A percentile compares a stretch with the other conserved stretches of the same genome.
These are phyloP conservation scores for Ceramica pisi DNA, from an alignment of 2,888 invertebrate species.

Conservation along the genomic window DNA sequence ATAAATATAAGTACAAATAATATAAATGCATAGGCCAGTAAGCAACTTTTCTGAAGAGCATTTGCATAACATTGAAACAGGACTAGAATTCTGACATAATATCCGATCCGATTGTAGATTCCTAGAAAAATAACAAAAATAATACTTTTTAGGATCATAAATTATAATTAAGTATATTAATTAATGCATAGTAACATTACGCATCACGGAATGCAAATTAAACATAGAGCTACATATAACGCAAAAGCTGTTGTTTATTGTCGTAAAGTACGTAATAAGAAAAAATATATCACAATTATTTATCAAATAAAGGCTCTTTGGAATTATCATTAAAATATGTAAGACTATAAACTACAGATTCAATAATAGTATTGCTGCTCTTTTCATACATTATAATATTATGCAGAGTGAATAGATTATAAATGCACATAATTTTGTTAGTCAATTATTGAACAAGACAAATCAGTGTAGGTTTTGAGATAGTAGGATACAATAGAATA, in stretches of 20 bases:
- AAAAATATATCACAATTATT: constrained; percentile 79
- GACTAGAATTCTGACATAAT: constrained; percentile 59
- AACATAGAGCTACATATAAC: constrained; percentile 34
- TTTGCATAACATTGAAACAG: constrained; percentile 38
- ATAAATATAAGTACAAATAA: constrained; percentile 45
- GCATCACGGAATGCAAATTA: constrained; percentile 46
- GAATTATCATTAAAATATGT: constrained; percentile 65
- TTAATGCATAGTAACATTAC: constrained; percentile 33
- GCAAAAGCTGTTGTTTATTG: constrained; percentile 61
- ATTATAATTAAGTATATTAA: constrained; percentile 21
- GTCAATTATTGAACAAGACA: constrained; percentile 17
- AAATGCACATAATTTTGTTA: constrained; percentile 22
- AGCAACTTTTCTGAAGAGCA: constrained; percentile 47
- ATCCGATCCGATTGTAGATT: constrained; percentile 28
- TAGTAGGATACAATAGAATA: constrained; percentile 9
- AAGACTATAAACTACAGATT: constrained; percentile 47
- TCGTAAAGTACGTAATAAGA: constrained; percentile 63
- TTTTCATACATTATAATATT: constrained; percentile 27
- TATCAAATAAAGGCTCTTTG: constrained; percentile 77
- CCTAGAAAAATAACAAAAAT: constrained; percentile 31
- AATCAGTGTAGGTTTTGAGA: constrained; percentile 10
- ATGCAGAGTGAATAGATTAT: constrained; percentile 10
- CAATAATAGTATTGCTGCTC: constrained; percentile 44
- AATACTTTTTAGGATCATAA: constrained; percentile 32
- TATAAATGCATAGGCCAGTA: constrained; percentile 61